These are phyloP conservation scores for Champsocephalus esox DNA, from an alignment of 2,797 vertebrate genomes.

Conservation along the genomic window DNA sequence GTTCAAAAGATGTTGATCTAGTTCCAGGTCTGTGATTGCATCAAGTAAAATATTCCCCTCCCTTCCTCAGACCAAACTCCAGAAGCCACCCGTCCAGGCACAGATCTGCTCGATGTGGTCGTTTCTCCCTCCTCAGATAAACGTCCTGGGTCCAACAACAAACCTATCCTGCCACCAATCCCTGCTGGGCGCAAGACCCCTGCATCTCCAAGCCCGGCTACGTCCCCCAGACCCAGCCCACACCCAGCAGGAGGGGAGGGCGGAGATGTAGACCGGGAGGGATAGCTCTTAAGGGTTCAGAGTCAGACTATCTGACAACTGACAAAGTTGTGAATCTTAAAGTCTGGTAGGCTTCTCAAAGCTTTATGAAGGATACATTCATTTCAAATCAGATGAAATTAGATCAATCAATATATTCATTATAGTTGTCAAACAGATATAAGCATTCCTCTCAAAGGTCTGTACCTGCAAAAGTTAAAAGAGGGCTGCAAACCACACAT, in stretches of 20 bases:
- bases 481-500: constrained; percentile 21
- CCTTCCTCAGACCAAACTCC: constrained; percentile 55
- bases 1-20: not conserved
- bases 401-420: not conserved
- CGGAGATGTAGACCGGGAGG: constrained; percentile 8
- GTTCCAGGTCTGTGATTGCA: not conserved
- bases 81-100: constrained; percentile 27
- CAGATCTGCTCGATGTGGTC: constrained; percentile 22
- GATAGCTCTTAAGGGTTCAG: constrained; percentile 18
- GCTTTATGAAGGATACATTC: not conserved
- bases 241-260: not conserved
- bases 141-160: constrained; percentile 82
- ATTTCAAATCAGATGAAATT: not conserved
- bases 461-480: not conserved
- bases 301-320: not conserved
- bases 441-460: not conserved
- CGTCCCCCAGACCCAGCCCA: constrained; percentile 33
- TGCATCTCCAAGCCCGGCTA: constrained; percentile 24
- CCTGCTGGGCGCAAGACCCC: constrained; percentile 79
- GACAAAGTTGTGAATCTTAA: not conserved
- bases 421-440: not conserved
- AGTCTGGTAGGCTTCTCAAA: not conserved
- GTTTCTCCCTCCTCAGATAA: constrained; percentile 48
- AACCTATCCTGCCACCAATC: constrained; percentile 89
- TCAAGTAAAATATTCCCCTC: constrained; percentile 19